Conservation (phyloP, 2,888 invertebrate species). For the Eupithecia vulgata region DNA sequence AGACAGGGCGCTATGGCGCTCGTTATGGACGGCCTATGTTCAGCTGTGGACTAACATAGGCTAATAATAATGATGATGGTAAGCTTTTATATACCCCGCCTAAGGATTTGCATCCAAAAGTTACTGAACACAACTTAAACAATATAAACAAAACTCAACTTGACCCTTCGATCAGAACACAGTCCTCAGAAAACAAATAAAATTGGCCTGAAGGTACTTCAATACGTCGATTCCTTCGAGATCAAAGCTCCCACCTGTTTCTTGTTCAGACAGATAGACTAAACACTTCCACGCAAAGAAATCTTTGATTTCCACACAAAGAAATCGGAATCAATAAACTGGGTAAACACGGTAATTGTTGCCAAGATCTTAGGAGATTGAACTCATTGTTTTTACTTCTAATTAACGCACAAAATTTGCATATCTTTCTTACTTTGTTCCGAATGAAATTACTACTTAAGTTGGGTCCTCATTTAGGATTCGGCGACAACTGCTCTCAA, state of each 20-base stretch:
- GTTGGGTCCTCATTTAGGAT: too few species aligned
- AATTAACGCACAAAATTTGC: neutral
- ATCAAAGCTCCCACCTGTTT: constrained; percentile 10
- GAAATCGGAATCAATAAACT: neutral
- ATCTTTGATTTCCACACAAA: constrained; percentile 1
- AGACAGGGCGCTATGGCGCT: too few species aligned
- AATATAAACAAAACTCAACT: neutral
- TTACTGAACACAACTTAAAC: too few species aligned
- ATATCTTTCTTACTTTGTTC: neutral
- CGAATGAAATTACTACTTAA: too few species aligned
- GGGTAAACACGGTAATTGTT: neutral
- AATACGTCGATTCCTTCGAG: neutral
- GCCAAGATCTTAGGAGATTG: constrained; percentile 4
- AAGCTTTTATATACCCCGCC: too few species aligned
- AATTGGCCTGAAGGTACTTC: neutral
- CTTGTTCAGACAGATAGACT: neutral
- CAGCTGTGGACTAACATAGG: too few species aligned
- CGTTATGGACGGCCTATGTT: too few species aligned
- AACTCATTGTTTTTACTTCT: neutral
- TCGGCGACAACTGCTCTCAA: too few species aligned
- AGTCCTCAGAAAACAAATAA: neutral
- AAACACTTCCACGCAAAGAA: neutral
- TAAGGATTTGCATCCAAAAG: too few species aligned
- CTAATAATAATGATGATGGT: too few species aligned
- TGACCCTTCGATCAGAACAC: neutral